Conservation (phyloP, 1,140 invertebrate species). For the Caerostris extrusa region DNA sequence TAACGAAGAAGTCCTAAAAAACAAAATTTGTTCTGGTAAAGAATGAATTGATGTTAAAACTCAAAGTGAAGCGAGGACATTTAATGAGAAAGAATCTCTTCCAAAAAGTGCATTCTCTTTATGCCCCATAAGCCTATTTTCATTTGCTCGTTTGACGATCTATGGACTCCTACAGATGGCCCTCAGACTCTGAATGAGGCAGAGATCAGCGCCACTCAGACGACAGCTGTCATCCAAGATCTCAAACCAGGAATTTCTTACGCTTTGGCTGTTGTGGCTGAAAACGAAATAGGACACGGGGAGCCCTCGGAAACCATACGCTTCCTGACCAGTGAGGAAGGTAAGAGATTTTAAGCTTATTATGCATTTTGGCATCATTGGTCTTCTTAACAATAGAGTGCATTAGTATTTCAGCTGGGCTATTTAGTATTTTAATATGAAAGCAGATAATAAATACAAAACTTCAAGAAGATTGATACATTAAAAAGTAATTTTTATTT, state of each 20-base stretch:
- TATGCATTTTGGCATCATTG: neutral
- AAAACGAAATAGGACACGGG: conserved; percentile 96
- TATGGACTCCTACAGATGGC: conserved; percentile 31
- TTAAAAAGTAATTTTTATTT: no score
- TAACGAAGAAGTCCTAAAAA: no score
- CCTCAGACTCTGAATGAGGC: conserved; percentile 78
- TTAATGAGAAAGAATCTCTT: no score
- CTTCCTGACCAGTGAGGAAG: conserved; percentile 97
- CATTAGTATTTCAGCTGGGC: neutral
- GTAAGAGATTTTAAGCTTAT: neutral
- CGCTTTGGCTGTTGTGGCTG: conserved; percentile 94
- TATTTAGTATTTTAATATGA: no score
- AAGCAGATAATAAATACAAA: no score
- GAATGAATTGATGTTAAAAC: no score
- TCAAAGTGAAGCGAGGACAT: no score
- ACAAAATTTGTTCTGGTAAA: no score
- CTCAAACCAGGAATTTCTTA: conserved; percentile 95
- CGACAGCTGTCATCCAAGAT: conserved; percentile 78
- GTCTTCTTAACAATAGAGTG: neutral
- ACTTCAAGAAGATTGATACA: no score
- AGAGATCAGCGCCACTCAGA: conserved; percentile 75
- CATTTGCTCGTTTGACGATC: no score
- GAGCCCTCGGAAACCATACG: conserved; percentile 95
- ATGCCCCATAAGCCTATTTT: no score
- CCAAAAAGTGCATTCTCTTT: no score